Conservation (phyloP, 1,140 invertebrate genomes). For the Tetragnatha versicolor region DNA sequence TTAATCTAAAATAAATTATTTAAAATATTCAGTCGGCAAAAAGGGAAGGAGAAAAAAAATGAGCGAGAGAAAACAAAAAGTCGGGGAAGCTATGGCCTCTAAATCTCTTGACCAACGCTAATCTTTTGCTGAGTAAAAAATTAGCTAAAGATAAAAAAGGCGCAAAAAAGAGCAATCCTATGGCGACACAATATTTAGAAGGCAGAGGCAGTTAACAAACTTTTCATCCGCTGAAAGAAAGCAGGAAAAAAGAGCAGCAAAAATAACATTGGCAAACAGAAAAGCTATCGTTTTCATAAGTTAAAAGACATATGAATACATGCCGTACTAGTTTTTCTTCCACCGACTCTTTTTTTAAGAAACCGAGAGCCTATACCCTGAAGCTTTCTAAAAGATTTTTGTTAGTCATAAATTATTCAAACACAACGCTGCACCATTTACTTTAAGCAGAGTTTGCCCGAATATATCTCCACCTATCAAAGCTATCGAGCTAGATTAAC, state of each 20-base stretch:
- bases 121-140: no score
- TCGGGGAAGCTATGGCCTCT: conserved; percentile 1
- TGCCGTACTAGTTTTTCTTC: conserved; percentile 41
- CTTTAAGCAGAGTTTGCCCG: conserved; percentile 34
- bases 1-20: conserved; percentile 54
- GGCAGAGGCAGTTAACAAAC: conserved; percentile 41
- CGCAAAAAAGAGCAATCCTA: conserved; percentile 34
- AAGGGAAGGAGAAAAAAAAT: conserved; percentile 6
- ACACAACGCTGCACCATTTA: conserved; percentile 44
- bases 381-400: conserved; percentile 55
- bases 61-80: not conserved
- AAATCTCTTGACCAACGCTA: conserved; percentile 53
- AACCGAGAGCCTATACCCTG: conserved; percentile 17
- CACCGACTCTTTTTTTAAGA: conserved; percentile 41
- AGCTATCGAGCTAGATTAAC: conserved; percentile 51
- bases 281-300: conserved; percentile 45
- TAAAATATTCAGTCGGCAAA: conserved; percentile 41
- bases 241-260: not conserved
- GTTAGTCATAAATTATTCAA: conserved; percentile 52
- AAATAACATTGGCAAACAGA: not conserved
- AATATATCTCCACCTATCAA: conserved; percentile 44
- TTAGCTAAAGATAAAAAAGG: not conserved
- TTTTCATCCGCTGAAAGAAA: conserved; percentile 31
- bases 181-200: conserved; percentile 44
- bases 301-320: conserved; percentile 55